These are phyloP conservation scores for Smithornis capensis DNA, from an alignment of 2,113 vertebrate species.

Conservation along the genomic window DNA sequence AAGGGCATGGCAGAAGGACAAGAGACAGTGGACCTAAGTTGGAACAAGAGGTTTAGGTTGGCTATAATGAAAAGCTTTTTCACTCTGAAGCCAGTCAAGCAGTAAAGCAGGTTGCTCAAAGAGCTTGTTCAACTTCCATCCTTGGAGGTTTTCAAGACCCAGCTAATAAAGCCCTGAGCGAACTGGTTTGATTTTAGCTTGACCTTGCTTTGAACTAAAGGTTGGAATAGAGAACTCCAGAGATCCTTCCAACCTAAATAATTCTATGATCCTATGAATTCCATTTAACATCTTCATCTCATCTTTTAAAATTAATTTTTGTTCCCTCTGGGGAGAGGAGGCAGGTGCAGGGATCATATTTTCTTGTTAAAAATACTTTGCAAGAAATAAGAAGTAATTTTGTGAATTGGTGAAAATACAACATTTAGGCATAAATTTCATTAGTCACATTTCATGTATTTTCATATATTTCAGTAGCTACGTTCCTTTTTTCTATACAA, in stretches of 20 bases:
- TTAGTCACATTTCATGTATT: background rate
- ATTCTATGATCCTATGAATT: background rate
- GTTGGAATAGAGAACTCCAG: background rate
- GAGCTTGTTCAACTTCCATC: background rate
- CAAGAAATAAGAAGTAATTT: background rate
- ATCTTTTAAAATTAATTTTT: background rate
- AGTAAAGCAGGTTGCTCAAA: background rate
- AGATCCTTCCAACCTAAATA: background rate
- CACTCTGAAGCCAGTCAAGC: background rate
- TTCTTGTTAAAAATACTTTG: background rate
- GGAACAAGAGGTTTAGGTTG: background rate
- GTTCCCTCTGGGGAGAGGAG: background rate
- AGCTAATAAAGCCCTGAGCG: background rate
- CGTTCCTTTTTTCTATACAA: background rate
- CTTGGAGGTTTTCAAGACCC: background rate
- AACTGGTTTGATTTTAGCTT: background rate
- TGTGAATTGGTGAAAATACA: background rate
- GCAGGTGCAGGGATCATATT: background rate
- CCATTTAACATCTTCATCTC: background rate
- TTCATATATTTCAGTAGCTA: background rate
- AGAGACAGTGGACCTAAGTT: background rate
- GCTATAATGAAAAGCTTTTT: background rate
- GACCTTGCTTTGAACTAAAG: background rate
- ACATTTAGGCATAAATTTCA: background rate
- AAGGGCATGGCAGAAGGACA: background rate